Base-by-base conservation (phyloP, 2,113 vertebrate genomes). In the Australoheros scitulus region DNA sequence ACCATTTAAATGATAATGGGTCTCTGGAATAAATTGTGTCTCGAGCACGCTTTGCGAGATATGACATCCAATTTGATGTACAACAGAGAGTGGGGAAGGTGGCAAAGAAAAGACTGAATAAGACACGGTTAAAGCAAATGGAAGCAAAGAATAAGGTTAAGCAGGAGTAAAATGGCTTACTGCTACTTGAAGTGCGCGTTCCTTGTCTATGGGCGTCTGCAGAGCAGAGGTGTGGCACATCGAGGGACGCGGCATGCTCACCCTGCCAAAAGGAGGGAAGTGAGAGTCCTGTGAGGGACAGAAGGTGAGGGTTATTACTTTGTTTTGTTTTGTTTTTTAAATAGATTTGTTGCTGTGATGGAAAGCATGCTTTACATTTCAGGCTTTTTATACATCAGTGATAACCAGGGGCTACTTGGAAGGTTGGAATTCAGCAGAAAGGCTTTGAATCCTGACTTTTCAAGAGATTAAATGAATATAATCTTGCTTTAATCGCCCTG, bases 151-250 rank as follows among this genome's bases (percentile, higher is more conserved):
- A 76, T 18, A 22, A 57, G 9, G 18, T 34, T 18, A 34, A 50
- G 58, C 17, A 1, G 9, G 32, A 29, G 52, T 2, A 17, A 22
- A 50, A 11, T 5, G 5, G 89, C 93, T 87, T 56, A 96, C 96
- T 9, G 95, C 91, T 2, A 96, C 88, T 76, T 88, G 93, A 3
- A 96, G 94, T 11, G 94, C 92, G 55, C 96, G 95, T 9, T 94
- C 91, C 87, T 96, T 96, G 91, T 96, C 95, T 8, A 76, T 94
- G 77, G 96, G 96, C 0, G 94, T 96, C 81, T 91, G 94, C 2
- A 96, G 94, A 22, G 93, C 89, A 5, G 95, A 93, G n/a, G 96
- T 96, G 92, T 96, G 96, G 86, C 96, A 96, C 92, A 93, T 89
- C 0, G 94, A 89, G 3, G 94, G 94, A 14, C 94, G 94, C 1